A percentile compares a stretch with the other conserved stretches of the same genome.
Conservation (phyloP, 1,140 invertebrate genomes). For the Uloborus diversus region DNA sequence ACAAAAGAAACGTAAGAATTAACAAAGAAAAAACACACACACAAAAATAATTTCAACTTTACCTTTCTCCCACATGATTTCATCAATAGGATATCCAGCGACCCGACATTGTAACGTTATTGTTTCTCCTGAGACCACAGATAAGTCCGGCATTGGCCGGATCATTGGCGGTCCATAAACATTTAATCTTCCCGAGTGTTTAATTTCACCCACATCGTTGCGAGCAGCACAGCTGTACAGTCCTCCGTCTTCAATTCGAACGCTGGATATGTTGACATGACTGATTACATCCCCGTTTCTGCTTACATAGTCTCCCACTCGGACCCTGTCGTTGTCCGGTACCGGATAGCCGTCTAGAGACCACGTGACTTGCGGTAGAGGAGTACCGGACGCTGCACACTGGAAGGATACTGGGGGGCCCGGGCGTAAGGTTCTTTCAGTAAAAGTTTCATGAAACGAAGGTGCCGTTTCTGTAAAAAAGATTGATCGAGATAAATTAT, state of each 20-base stretch:
- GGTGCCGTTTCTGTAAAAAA: constrained; percentile 62
- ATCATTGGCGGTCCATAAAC: constrained; percentile 91
- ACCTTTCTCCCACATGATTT: constrained; percentile 92
- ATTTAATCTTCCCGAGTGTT: constrained; percentile 86
- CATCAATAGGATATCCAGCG: constrained; percentile 92
- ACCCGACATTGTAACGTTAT: constrained; percentile 90
- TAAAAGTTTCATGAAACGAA: constrained; percentile 40
- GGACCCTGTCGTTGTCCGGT: constrained; percentile 58
- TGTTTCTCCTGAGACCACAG: constrained; percentile 91
- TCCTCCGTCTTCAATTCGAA: constrained; percentile 92
- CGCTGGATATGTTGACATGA: constrained; percentile 90
- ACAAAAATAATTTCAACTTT: constrained; percentile 48
- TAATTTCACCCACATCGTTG: constrained; percentile 88
- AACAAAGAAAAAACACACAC: not conserved
- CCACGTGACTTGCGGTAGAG: constrained; percentile 57
- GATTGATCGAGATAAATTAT: no score
- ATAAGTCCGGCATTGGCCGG: constrained; percentile 73
- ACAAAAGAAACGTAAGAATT: no score
- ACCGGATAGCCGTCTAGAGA: constrained; percentile 59
- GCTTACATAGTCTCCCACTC: constrained; percentile 62
- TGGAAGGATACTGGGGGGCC: constrained; percentile 54
- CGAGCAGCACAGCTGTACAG: constrained; percentile 90
- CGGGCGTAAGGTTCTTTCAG: constrained; percentile 22
- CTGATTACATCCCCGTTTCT: constrained; percentile 85
- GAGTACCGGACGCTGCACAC: constrained; percentile 57